These are phyloP conservation scores for Stenchaetothrips biformis DNA, from an alignment of 2,888 invertebrate genomes.

Conservation along the genomic window DNA sequence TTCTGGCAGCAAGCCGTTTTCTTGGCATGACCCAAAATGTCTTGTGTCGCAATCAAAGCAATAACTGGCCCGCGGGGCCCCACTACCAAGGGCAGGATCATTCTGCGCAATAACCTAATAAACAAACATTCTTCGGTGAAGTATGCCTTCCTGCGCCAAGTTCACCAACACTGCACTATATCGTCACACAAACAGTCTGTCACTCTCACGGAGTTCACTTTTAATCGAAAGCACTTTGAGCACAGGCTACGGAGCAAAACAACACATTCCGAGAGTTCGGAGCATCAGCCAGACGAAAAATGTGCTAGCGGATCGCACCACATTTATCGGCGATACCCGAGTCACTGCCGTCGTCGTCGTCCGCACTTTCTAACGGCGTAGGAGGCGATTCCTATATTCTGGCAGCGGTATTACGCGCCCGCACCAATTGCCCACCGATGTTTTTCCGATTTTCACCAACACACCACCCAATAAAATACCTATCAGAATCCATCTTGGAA, in stretches of 20 bases:
- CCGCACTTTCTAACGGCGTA: neutral
- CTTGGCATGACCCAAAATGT: neutral
- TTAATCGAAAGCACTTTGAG: neutral
- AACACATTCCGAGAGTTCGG: neutral
- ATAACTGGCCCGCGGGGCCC: neutral
- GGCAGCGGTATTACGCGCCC: neutral
- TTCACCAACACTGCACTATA: constrained; percentile 6
- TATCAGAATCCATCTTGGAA: constrained; percentile 43
- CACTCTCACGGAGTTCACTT: neutral
- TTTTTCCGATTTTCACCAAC: constrained; percentile 33
- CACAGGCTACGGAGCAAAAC: neutral
- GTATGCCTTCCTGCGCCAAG: constrained; percentile 4
- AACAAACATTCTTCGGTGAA: constrained; percentile 18
- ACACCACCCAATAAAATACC: constrained; percentile 38
- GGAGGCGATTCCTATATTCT: neutral
- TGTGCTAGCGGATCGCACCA: constrained; percentile 15
- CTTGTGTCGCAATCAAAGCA: constrained; percentile 1
- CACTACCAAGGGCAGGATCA: constrained; percentile 14
- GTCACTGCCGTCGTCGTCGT: constrained; percentile 8
- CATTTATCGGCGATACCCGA: constrained; percentile 6
- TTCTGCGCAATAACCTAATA: constrained; percentile 25
- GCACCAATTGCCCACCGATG: constrained; percentile 12
- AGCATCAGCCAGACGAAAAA: neutral
- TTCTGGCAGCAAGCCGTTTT: neutral
- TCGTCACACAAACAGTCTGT: neutral